Percentiles rank a stretch among this genome's conserved stretches.
These are phyloP conservation scores for Sebastes umbrosus DNA, from an alignment of 2,797 vertebrate species.

Conservation along the genomic window DNA sequence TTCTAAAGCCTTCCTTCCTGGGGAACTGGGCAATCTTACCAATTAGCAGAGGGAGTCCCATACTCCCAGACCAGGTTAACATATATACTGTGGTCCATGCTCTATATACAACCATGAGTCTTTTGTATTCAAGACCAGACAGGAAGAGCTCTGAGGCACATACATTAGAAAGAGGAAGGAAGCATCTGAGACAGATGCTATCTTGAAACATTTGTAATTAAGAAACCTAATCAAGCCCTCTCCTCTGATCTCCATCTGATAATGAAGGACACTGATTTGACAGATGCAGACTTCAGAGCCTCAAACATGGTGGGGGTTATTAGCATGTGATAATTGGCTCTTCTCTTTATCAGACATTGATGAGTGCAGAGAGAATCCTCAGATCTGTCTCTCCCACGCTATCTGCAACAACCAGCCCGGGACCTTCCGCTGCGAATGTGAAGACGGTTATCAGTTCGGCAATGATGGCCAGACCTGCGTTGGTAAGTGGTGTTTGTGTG, in stretches of 20 bases:
- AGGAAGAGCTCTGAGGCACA: conserved; percentile 61
- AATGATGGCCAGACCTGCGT: conserved; percentile 85
- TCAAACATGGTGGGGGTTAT: conserved; percentile 10
- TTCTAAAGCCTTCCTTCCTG: conserved; percentile 62
- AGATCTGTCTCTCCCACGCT: conserved; percentile 84
- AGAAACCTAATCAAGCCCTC: conserved; percentile 42
- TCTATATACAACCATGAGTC: neutral
- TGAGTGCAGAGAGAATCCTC: conserved; percentile 88
- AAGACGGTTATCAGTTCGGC: conserved; percentile 88
- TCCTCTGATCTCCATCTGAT: conserved; percentile 52
- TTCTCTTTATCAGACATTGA: conserved; percentile 85
- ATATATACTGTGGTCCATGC: neutral
- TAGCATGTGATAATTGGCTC: conserved; percentile 7
- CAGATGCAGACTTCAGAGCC: conserved; percentile 38
- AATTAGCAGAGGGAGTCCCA: conserved; percentile 54
- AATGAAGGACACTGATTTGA: conserved; percentile 26
- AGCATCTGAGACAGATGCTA: conserved; percentile 70
- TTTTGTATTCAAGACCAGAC: conserved; percentile 36
- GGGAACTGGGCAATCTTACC: conserved; percentile 49
- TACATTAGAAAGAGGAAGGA: conserved; percentile 61
- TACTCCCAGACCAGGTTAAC: conserved; percentile 28
- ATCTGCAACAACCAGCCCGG: conserved; percentile 93
- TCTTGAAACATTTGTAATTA: conserved; percentile 67
- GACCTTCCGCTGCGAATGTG: conserved; percentile 93
- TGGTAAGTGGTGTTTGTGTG: conserved; percentile 79